phyloP scores from a whole-genome alignment of 1,140 invertebrate species.

The Planococcus citri region DNA sequence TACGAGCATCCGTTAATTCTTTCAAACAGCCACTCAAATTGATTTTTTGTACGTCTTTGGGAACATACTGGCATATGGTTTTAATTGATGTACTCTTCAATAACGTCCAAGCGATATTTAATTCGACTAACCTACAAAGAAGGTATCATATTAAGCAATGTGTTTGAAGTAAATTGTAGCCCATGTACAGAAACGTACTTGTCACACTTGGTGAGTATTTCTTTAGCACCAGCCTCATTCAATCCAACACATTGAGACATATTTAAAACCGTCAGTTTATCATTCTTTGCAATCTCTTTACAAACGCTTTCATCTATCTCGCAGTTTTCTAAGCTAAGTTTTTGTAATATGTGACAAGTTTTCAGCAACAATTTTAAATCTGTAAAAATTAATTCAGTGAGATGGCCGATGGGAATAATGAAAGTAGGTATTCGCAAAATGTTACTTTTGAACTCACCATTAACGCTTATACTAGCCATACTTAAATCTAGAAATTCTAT shows the following conservation, averaged over 20 bases:
- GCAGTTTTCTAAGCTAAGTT: constrained; percentile 70
- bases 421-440: background rate
- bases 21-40: constrained; percentile 70
- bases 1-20: constrained; percentile 59
- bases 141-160: too few relatives aligned
- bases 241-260: constrained; percentile 58
- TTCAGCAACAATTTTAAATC: constrained; percentile 47
- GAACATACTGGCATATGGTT: constrained; percentile 47
- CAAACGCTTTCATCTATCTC: constrained; percentile 48
- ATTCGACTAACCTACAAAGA: constrained; percentile 49
- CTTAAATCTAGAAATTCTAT: constrained; percentile 74
- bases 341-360: constrained; percentile 55
- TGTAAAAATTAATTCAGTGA: constrained; percentile 27
- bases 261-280: constrained; percentile 55
- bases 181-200: constrained; percentile 37
- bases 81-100: constrained; percentile 46
- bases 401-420: constrained; percentile 16
- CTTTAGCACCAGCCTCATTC: constrained; percentile 42
- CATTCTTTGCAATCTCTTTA: constrained; percentile 49
- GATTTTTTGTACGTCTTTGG: constrained; percentile 50
- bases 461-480: constrained; percentile 50
- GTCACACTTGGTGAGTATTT: constrained; percentile 45
- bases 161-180: constrained; percentile 28
- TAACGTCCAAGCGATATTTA: constrained; percentile 73
- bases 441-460: constrained; percentile 30